Evolutionary conservation across 2,797 vertebrate species (phyloP), one percentile per base, ranked within the genome.

Genomic region (Mallotus villosus): DNA sequence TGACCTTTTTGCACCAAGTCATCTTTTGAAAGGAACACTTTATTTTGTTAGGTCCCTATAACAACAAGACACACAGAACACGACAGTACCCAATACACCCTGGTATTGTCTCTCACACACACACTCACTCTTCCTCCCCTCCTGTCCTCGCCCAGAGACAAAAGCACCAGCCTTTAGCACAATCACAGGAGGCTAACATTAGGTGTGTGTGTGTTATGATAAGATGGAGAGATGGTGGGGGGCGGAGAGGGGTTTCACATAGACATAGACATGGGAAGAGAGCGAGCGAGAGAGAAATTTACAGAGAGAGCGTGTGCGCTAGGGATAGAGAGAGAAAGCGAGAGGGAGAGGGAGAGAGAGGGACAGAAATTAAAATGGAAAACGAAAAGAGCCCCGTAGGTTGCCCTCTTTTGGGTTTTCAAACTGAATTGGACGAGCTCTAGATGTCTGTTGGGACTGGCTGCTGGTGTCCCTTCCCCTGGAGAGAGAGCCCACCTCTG

Each of bases 101-200:
- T 86, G 82, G 85, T 74, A 90, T 91, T 91, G 89, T 91, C 89
- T 89, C 37, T 41, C 85, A 11, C 12, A 87, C 83, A 85, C 61
- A 77, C 73, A 82, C 81, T 88, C 84, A 86, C 83, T 91, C 89
- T 85, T 88, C 91, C 90, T 86, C 84, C 84, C 83, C 86, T 89
- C 73, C 74, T 64, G 83, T 41, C 37, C 37, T 41, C 8, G 37
- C 80, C 71, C n/a, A 41, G 72, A 84, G 85, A 83, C 83, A 82
- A 90, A 89, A 87, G 81, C 84, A 79, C 78, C 81, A 77, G 81
- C 84, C 51, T 78, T 79, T 77, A 25, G 90, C 88, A 93, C 92
- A 93, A 94, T 93, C 85, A 82, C 91, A 93, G 92, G 92, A 93
- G 93, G 91, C 89, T 81, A 85, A 73, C 80, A 84, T 82, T 88